phyloP scores from a whole-genome alignment of 2,797 vertebrate species.

The Chiloscyllium punctatum region DNA sequence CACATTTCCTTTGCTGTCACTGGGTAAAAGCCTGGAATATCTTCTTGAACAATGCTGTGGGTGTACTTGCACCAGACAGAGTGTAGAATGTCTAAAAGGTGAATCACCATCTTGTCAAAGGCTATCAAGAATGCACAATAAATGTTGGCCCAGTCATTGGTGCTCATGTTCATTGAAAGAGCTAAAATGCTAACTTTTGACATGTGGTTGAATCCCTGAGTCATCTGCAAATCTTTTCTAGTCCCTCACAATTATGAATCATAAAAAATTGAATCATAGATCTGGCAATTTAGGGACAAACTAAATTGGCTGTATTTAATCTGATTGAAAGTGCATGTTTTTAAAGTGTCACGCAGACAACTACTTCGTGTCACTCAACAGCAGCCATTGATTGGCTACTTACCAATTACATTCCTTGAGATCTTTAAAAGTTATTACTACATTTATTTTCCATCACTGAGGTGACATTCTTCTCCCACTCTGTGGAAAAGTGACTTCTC shows the following conservation, averaged over 20 bases:
- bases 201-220: not conserved
- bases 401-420: not conserved
- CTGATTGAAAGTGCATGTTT: not conserved
- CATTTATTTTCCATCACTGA: not conserved
- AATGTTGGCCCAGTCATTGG: not conserved
- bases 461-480: not conserved
- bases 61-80: not conserved
- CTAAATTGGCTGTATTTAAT: not conserved
- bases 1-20: not conserved
- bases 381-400: not conserved
- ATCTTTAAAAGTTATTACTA: not conserved
- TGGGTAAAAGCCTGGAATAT: not conserved
- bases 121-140: not conserved
- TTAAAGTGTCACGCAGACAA: not conserved
- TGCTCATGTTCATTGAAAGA: not conserved
- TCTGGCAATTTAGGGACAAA: not conserved
- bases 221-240: not conserved
- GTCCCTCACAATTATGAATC: not conserved
- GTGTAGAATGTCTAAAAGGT: not conserved
- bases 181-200: not conserved
- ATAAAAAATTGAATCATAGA: not conserved
- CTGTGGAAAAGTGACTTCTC: not conserved
- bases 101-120: not conserved
- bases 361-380: not conserved
- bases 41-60: not conserved